Evolutionary conservation across 1,140 invertebrate genomes (phyloP), one percentile per base, ranked within the genome.

Genomic region (Papilio glaucus): DNA sequence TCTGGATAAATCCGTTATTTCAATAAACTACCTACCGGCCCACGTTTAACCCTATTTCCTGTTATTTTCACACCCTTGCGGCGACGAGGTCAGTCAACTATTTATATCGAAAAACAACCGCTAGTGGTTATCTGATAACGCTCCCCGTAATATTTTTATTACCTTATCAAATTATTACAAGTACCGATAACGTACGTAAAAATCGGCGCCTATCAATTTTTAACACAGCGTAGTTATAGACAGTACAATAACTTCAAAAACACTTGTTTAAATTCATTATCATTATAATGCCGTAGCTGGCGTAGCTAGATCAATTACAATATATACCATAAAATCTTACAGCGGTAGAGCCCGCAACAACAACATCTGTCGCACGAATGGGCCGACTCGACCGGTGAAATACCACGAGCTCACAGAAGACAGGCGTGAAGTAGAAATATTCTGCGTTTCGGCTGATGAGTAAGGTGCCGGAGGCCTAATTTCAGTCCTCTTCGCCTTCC

Each of bases 71-170:
- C 45, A 24, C 45, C 18, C 15, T 21, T 49, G 45, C 18, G 9
- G 49, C 21, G 49, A 57, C 49, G 21, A 18, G 49, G 49, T 57
- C 49, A 57, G 18, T 57, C 49, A 57, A 57, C 49, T 57, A 6
- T 53, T 53, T 53, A 24, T 53, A 18, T 49, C 18, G 49, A 57
- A 57, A 57, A 57, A 57, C 45, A 49, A 49, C 45, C 18, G 45
- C 21, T 21, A 24, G 3, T 10, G 10, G 9, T 53, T 53, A 57
- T 57, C 49, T 57, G 21, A 26, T 26, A 57, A 57, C 8, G 6
- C n/a, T 0, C 4, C 0, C n/a, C 5, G 42, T 57, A 57, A 24
- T 13, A 57, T 26, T 24, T 53, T 53, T 53, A 53, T 53, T 53
- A 10, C 49, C 21, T 57, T 26, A 26, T 57, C 49, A 10, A 24